A percentile compares a stretch with the other conserved stretches of the same genome.
Conservation (phyloP, 35 echinoderm and acorn worm genomes). For the Apostichopus japonicus region DNA sequence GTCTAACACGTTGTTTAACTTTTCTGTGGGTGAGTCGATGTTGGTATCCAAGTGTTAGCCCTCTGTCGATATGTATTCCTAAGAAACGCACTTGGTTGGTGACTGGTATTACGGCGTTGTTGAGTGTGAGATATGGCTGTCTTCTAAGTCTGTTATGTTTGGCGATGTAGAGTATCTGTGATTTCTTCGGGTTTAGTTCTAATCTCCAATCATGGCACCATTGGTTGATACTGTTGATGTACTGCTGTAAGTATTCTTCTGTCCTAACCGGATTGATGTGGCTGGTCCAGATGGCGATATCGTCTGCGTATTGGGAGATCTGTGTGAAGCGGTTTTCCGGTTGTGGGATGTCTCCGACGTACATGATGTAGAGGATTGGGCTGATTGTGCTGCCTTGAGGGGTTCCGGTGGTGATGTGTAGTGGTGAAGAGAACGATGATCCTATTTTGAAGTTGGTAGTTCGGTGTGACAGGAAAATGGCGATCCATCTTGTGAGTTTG, state of each 20-base stretch:
- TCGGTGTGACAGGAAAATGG: background rate
- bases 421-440: background rate
- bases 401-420: slow-evolving; percentile 8
- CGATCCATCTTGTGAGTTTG: background rate
- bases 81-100: too few relatives aligned
- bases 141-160: too few relatives aligned
- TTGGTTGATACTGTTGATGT: background rate
- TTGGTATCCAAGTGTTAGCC: too few relatives aligned
- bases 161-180: too few relatives aligned
- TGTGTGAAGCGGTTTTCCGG: background rate
- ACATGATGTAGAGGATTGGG: slow-evolving; percentile 10
- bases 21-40: background rate
- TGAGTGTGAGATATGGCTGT: background rate
- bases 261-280: too few relatives aligned
- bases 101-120: too few relatives aligned
- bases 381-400: slow-evolving; percentile 38
- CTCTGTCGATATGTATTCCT: background rate
- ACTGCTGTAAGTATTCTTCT: too few relatives aligned
- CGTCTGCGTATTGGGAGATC: too few relatives aligned
- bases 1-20: background rate
- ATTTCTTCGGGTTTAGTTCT: too few relatives aligned
- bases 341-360: background rate
- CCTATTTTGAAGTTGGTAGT: too few relatives aligned
- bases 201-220: too few relatives aligned
- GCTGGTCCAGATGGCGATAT: too few relatives aligned